Conservation (phyloP, 2,797 vertebrate genomes). For the Phrynocephalus guinanensis region DNA sequence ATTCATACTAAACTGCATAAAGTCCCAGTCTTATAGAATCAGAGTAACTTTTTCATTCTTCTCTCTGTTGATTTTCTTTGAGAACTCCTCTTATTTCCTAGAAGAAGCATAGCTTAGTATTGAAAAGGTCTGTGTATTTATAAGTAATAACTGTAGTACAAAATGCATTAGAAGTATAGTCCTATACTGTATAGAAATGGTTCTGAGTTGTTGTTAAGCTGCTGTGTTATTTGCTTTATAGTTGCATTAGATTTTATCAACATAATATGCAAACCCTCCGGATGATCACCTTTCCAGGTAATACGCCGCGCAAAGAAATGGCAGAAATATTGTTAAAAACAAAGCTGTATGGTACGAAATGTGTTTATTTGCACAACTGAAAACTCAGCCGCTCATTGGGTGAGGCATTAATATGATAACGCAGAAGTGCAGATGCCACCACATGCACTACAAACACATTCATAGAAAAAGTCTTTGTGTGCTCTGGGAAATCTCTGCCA, state of each 20-base stretch:
- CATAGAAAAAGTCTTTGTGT: neutral
- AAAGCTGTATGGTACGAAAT: neutral
- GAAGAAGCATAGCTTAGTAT: neutral
- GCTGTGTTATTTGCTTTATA: neutral
- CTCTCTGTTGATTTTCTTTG: conserved; percentile 14
- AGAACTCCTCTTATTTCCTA: neutral
- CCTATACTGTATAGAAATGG: neutral
- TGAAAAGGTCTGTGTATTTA: neutral
- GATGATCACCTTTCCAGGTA: neutral
- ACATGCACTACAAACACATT: neutral
- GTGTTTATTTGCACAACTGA: neutral
- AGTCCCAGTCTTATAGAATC: neutral
- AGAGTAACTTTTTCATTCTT: neutral
- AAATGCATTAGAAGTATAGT: neutral
- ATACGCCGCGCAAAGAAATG: neutral
- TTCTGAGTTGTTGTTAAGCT: neutral
- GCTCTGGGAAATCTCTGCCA: neutral
- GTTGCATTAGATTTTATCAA: neutral
- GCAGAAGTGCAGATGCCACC: neutral
- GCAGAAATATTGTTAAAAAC: neutral
- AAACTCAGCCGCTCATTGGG: neutral
- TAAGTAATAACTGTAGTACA: neutral
- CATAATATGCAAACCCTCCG: neutral
- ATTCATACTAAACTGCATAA: neutral
- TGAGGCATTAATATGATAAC: too few relatives aligned